Conservation (phyloP, 2,888 invertebrate genomes). For the Drosophila borealis region DNA sequence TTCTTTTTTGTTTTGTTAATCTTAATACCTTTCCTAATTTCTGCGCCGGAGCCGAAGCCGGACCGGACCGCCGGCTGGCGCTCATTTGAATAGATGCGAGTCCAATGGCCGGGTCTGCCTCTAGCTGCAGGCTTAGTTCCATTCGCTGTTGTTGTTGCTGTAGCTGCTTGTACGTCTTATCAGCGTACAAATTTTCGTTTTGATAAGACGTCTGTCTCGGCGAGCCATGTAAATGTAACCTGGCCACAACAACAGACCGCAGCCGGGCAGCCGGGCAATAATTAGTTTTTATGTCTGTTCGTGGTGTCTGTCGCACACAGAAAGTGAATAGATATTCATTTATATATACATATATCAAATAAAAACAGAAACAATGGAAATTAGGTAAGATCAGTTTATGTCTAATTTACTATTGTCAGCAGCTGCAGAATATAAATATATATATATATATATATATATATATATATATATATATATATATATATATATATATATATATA, state of each 20-base stretch:
- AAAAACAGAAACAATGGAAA: no score
- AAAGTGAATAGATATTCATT: conserved; percentile 7
- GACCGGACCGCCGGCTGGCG: conserved; percentile 45
- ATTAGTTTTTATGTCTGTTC: conserved; percentile 42
- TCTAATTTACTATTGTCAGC: no score
- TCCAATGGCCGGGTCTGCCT: conserved; percentile 21
- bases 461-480: neutral
- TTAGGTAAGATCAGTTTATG: no score
- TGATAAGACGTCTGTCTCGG: conserved; percentile 59
- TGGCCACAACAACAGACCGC: conserved; percentile 22
- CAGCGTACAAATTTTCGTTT: conserved; percentile 76
- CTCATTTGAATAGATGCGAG: conserved; percentile 73
- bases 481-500: neutral
- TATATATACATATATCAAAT: no score
- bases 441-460: neutral
- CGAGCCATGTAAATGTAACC: conserved; percentile 56
- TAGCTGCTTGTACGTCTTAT: conserved; percentile 61
- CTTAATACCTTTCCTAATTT: conserved; percentile 80
- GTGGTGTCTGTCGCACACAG: conserved; percentile 2
- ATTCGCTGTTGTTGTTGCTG: conserved; percentile 29
- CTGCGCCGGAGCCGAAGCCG: conserved; percentile 39
- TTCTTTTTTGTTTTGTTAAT: conserved; percentile 52
- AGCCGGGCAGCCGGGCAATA: conserved; percentile 19
- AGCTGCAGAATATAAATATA: neutral
- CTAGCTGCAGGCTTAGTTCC: conserved; percentile 32